Percentiles rank a stretch among this genome's conserved stretches.
Conservation (phyloP, 2,797 vertebrate genomes). For the Poeciliopsis infans region DNA sequence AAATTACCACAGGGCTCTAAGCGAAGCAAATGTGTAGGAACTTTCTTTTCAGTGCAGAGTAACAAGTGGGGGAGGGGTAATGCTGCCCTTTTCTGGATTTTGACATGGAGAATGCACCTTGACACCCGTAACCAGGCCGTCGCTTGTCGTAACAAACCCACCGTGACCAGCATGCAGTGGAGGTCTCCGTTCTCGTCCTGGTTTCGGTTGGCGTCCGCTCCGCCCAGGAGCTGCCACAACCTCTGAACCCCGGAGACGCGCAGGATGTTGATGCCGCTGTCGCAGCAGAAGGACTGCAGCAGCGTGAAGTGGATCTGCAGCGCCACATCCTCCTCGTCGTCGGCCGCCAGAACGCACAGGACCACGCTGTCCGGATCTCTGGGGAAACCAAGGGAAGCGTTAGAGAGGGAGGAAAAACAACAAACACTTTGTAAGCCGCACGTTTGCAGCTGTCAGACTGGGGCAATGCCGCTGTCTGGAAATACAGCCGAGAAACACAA, state of each 20-base stretch:
- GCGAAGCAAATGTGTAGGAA: background rate
- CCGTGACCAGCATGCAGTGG: slow-evolving; percentile 93
- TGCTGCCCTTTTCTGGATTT: background rate
- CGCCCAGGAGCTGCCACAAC: slow-evolving; percentile 82
- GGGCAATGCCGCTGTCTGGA: background rate
- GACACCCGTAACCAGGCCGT: background rate
- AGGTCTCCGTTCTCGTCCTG: slow-evolving; percentile 84
- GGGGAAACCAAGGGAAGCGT: slow-evolving; percentile 14
- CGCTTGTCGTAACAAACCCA: slow-evolving; percentile 66
- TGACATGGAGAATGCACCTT: background rate
- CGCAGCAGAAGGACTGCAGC: slow-evolving; percentile 92
- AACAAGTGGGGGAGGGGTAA: background rate
- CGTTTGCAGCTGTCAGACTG: background rate
- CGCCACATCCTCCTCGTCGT: slow-evolving; percentile 86
- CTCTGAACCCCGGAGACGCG: slow-evolving; percentile 86
- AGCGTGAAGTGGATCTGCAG: slow-evolving; percentile 96
- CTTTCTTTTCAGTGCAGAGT: background rate
- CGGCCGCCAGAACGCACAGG: slow-evolving; percentile 87
- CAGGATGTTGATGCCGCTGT: slow-evolving; percentile 90
- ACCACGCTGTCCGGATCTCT: slow-evolving; percentile 94
- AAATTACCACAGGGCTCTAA: background rate
- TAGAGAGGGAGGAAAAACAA: background rate
- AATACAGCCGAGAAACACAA: background rate
- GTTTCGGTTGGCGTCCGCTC: slow-evolving; percentile 67
- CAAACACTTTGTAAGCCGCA: background rate